Percentiles rank a stretch among this genome's conserved stretches.
These are phyloP conservation scores for Patella depressa DNA, from an alignment of 2,888 invertebrate species.

Conservation along the genomic window DNA sequence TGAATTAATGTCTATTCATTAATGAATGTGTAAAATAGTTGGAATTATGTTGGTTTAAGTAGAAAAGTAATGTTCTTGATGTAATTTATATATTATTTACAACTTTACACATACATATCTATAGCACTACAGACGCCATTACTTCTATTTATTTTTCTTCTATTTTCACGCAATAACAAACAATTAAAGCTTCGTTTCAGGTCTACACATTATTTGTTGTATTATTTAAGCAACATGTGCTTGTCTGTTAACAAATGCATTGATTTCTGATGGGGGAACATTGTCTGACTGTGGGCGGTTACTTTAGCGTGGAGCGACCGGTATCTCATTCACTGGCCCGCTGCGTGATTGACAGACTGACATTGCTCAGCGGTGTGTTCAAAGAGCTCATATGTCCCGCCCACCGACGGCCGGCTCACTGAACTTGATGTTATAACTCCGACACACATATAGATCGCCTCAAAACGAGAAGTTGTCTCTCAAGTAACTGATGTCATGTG, in stretches of 20 bases:
- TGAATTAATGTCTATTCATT: no score
- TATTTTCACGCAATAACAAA: no score
- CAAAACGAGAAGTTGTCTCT: background rate
- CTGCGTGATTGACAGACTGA: constrained; percentile 24
- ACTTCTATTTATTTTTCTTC: no score
- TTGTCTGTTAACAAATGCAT: background rate
- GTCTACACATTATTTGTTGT: background rate
- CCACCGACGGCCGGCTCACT: constrained; percentile 6
- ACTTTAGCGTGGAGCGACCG: background rate
- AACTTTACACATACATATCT: no score
- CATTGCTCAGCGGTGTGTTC: constrained; percentile 20
- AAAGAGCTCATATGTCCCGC: constrained; percentile 9
- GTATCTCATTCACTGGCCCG: constrained; percentile 11
- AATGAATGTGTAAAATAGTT: no score
- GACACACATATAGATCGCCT: constrained; percentile 7
- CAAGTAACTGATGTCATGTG: background rate
- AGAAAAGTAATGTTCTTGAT: no score
- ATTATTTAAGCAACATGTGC: constrained; percentile 5
- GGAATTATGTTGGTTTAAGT: no score
- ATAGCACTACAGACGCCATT: no score
- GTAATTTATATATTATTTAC: no score
- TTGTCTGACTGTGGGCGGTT: background rate
- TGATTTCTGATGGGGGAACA: constrained; percentile 6
- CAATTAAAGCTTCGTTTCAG: no score
- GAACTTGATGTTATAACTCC: background rate